Evolutionary conservation across 1,140 invertebrate genomes (phyloP).

Genomic region (Muscidifurax raptorellus): DNA sequence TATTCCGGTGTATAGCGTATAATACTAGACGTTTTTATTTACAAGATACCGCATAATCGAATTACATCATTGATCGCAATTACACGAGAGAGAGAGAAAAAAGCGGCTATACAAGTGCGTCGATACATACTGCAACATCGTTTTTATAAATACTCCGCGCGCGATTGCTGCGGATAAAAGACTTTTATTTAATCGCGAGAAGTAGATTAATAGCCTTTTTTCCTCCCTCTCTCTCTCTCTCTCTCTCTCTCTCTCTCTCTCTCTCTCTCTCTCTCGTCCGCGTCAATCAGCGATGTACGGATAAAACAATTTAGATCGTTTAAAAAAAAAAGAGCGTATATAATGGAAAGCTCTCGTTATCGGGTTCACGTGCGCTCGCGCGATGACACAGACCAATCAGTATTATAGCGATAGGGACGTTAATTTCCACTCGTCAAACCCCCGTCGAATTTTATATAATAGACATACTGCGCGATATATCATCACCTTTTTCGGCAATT

Average conservation of each 20-base stretch:
- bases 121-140: too few relatives aligned
- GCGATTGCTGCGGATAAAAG: background rate
- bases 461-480: background rate
- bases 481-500: background rate
- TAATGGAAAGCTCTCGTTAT: background rate
- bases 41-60: background rate
- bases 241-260: too few relatives aligned
- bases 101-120: background rate
- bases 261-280: background rate
- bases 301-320: background rate
- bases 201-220: background rate
- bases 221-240: too few relatives aligned
- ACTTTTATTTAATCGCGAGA: background rate
- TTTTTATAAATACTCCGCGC: too few relatives aligned
- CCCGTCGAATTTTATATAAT: constrained; percentile 1
- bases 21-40: too few relatives aligned
- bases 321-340: background rate
- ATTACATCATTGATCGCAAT: background rate
- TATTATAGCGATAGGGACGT: background rate
- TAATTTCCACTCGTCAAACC: background rate
- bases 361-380: background rate
- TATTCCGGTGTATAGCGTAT: too few relatives aligned
- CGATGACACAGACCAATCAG: background rate
- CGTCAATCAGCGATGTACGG: background rate
- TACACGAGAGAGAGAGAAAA: background rate